Percentiles rank a stretch among this genome's conserved stretches.
phyloP scores from a whole-genome alignment of 2,113 vertebrate species.

The Toxotes chatareus region DNA sequence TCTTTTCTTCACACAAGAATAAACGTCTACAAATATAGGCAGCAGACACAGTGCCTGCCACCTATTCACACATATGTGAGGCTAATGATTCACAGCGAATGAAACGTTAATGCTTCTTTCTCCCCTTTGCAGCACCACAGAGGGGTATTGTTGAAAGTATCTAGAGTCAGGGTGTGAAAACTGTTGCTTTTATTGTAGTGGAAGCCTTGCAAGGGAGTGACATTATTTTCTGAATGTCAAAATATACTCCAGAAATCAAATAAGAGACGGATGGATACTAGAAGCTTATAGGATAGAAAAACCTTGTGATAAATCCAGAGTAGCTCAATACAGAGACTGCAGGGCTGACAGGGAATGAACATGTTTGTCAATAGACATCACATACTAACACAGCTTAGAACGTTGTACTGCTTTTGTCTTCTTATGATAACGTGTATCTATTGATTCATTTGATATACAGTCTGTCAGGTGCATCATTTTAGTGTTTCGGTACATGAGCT shows the following conservation, averaged over 20 bases:
- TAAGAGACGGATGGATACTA: conserved; percentile 16
- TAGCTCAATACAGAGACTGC: conserved; percentile 7
- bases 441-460: background rate
- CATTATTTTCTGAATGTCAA: conserved; percentile 36
- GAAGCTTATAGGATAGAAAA: conserved; percentile 18
- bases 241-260: conserved; percentile 11
- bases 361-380: conserved; percentile 22
- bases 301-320: background rate
- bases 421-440: background rate
- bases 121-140: background rate
- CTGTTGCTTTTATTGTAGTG: conserved; percentile 16
- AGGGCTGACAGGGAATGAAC: conserved; percentile 32
- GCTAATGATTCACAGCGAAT: conserved; percentile 32
- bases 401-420: background rate
- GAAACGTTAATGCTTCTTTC: conserved; percentile 27
- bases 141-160: background rate
- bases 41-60: conserved; percentile 34
- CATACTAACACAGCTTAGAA: background rate
- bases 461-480: background rate
- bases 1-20: background rate
- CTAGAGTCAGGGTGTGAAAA: conserved; percentile 17
- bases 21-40: background rate
- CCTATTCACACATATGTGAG: conserved; percentile 34
- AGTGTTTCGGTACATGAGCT: background rate
- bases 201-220: conserved; percentile 1